phyloP scores from a whole-genome alignment of 2,113 vertebrate species.

The Cinclus cinclus region DNA sequence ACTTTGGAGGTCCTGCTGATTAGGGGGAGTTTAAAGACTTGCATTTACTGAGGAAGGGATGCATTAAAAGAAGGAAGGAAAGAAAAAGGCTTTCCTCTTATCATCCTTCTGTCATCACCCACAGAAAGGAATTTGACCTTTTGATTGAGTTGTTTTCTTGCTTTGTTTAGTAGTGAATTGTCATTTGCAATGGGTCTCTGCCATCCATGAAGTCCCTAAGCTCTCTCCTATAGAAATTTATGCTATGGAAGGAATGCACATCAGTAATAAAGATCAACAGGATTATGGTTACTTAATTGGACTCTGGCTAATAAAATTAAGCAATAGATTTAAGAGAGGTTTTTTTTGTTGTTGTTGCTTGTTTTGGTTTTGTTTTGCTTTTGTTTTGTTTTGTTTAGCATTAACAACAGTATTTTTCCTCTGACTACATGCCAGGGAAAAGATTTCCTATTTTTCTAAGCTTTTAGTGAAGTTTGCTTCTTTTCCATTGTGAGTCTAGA shows the following conservation, averaged over 20 bases:
- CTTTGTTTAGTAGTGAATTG: conserved; percentile 64
- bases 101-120: conserved; percentile 50
- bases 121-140: conserved; percentile 65
- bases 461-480: neutral
- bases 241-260: conserved; percentile 68
- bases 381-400: conserved; percentile 32
- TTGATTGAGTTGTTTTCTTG: conserved; percentile 64
- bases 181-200: conserved; percentile 36
- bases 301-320: conserved; percentile 43
- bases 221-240: conserved; percentile 54
- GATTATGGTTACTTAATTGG: conserved; percentile 63
- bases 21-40: conserved; percentile 27
- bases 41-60: conserved; percentile 21
- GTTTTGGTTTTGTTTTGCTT: neutral
- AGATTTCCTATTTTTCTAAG: neutral
- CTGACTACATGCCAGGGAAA: conserved; percentile 24
- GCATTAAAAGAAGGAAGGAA: conserved; percentile 49
- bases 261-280: conserved; percentile 53
- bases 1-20: neutral
- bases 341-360: neutral
- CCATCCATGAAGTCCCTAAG: conserved; percentile 48
- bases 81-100: conserved; percentile 53
- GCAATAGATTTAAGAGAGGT: conserved; percentile 33
- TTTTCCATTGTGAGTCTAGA: conserved; percentile 14
- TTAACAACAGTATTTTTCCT: neutral